A percentile compares a stretch with the other conserved stretches of the same genome.
These are phyloP conservation scores for Agrochola litura DNA, from an alignment of 2,888 invertebrate species.

Conservation along the genomic window DNA sequence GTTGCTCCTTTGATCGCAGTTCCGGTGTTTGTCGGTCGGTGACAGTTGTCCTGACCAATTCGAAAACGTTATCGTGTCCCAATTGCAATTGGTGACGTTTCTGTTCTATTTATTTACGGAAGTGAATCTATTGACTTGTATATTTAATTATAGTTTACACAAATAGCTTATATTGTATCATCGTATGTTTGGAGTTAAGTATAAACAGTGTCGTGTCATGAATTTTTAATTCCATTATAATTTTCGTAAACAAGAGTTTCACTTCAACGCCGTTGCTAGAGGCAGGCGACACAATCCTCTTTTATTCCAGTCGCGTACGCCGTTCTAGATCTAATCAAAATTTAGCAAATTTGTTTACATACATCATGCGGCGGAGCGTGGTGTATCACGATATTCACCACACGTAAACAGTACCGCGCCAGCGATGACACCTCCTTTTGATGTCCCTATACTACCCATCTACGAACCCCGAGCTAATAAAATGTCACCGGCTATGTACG, in stretches of 20 bases:
- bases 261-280: conserved; percentile 28
- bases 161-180: background rate
- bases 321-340: conserved; percentile 87
- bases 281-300: conserved; percentile 52
- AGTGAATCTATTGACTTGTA: conserved; percentile 2
- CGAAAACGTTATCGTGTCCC: conserved; percentile 61
- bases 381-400: conserved; percentile 81
- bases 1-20: conserved; percentile 79
- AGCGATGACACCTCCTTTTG: conserved; percentile 84
- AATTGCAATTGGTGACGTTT: conserved; percentile 60
- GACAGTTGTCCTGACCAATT: conserved; percentile 63
- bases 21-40: conserved; percentile 65
- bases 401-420: conserved; percentile 83
- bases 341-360: conserved; percentile 88
- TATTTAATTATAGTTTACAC: conserved; percentile 13
- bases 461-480: conserved; percentile 81
- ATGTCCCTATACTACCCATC: conserved; percentile 77
- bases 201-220: conserved; percentile 1
- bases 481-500: conserved; percentile 79
- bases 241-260: conserved; percentile 31
- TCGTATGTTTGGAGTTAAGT: conserved; percentile 12
- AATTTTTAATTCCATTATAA: conserved; percentile 34
- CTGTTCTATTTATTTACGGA: conserved; percentile 45
- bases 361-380: conserved; percentile 75
- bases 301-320: conserved; percentile 82